These are phyloP conservation scores for Zaprionus tsacasi DNA, from an alignment of 1,140 invertebrate genomes.

Conservation along the genomic window DNA sequence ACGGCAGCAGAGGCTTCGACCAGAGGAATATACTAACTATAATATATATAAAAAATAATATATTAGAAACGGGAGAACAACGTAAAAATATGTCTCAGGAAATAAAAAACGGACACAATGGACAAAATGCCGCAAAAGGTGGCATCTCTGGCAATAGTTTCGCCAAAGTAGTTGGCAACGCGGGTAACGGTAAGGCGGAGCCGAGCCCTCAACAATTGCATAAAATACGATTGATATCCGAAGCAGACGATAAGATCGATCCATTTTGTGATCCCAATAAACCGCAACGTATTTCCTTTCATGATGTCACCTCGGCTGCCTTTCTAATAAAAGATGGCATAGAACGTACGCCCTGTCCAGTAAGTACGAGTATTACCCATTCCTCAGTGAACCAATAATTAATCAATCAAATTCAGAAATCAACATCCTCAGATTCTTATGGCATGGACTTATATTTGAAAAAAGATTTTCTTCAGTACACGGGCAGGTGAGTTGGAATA, in stretches of 20 bases:
- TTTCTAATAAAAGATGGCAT: slow-evolving; percentile 94
- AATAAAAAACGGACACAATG: slow-evolving; percentile 34
- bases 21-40: neutral
- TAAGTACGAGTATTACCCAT: too few relatives aligned
- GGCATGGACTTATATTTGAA: slow-evolving; percentile 96
- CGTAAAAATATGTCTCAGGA: slow-evolving; percentile 50
- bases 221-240: slow-evolving; percentile 42
- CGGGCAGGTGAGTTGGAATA: slow-evolving; percentile 89
- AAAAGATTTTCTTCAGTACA: slow-evolving; percentile 96
- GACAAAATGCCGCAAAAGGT: neutral
- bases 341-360: slow-evolving; percentile 92
- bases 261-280: slow-evolving; percentile 89
- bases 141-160: slow-evolving; percentile 1
- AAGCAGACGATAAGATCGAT: slow-evolving; percentile 66
- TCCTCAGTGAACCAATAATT: too few relatives aligned
- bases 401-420: too few relatives aligned
- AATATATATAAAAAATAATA: neutral
- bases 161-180: neutral
- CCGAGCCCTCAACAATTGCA: neutral
- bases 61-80: neutral
- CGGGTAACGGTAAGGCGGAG: slow-evolving; percentile 7
- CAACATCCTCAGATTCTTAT: slow-evolving; percentile 90
- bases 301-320: slow-evolving; percentile 95
- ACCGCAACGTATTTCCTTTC: slow-evolving; percentile 91
- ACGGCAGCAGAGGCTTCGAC: slow-evolving; percentile 12